These are phyloP conservation scores for Yponomeuta sedellus DNA, from an alignment of 2,888 invertebrate species.

Conservation along the genomic window DNA sequence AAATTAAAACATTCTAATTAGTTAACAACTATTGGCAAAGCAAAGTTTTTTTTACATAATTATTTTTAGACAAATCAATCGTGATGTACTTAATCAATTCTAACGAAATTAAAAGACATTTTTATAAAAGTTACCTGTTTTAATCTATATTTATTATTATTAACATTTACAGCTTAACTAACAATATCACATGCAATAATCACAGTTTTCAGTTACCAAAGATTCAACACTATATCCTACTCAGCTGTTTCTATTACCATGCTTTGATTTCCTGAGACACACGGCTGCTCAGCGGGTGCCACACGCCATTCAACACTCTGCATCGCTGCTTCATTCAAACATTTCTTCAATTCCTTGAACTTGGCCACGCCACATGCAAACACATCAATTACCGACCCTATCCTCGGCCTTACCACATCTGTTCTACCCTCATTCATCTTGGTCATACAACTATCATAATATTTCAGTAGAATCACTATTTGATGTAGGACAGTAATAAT, in stretches of 20 bases:
- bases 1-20: no score
- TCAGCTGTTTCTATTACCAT: not conserved
- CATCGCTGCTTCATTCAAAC: slow-evolving; percentile 30
- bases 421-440: slow-evolving; percentile 50
- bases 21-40: not conserved
- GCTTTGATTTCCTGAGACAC: not conserved
- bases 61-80: not conserved
- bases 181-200: not conserved
- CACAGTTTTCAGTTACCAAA: not conserved
- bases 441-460: slow-evolving; percentile 47
- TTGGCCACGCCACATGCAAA: slow-evolving; percentile 37
- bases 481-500: slow-evolving; percentile 41
- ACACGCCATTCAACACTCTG: not conserved
- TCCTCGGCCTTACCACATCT: slow-evolving; percentile 31
- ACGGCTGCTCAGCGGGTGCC: not conserved
- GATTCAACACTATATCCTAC: slow-evolving; percentile 14
- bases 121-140: not conserved
- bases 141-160: not conserved
- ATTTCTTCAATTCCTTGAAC: slow-evolving; percentile 40
- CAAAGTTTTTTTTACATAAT: not conserved
- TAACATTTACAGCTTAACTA: not conserved
- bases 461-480: slow-evolving; percentile 37
- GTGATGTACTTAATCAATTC: not conserved
- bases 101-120: not conserved
- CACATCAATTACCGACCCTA: slow-evolving; percentile 51